These are phyloP conservation scores for Drosophila basisetae DNA, from an alignment of 2,888 invertebrate species.

Conservation along the genomic window DNA sequence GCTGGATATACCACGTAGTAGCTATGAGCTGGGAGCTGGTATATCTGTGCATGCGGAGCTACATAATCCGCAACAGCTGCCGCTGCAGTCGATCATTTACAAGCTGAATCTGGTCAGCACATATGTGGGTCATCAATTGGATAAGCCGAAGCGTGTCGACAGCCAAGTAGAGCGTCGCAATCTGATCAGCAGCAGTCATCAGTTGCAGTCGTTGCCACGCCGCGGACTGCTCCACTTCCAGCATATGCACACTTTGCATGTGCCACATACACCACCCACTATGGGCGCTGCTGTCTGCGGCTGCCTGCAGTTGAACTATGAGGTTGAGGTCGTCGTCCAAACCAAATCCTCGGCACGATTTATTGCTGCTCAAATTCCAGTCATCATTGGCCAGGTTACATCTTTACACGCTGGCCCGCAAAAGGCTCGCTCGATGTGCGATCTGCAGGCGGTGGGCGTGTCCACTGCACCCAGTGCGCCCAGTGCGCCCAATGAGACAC, in stretches of 20 bases:
- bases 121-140: constrained; percentile 55
- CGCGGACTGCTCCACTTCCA: constrained; percentile 57
- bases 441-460: constrained; percentile 21
- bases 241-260: constrained; percentile 68
- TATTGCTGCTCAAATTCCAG: constrained; percentile 64
- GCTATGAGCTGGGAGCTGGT: constrained; percentile 72
- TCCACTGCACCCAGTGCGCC: constrained; percentile 48
- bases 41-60: constrained; percentile 76
- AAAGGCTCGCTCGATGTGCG: constrained; percentile 11
- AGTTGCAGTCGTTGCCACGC: constrained; percentile 42
- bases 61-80: constrained; percentile 67
- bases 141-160: constrained; percentile 56
- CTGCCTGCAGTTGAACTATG: constrained; percentile 78
- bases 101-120: constrained; percentile 72
- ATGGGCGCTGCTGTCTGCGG: constrained; percentile 58
- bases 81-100: constrained; percentile 63
- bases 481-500: constrained; percentile 44
- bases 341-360: constrained; percentile 57
- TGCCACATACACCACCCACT: constrained; percentile 71
- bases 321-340: constrained; percentile 73
- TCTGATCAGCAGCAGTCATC: constrained; percentile 58
- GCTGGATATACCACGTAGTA: constrained; percentile 68
- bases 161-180: constrained; percentile 53
- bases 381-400: constrained; percentile 61
- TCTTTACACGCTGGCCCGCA: constrained; percentile 6